A percentile compares a stretch with the other conserved stretches of the same genome.
phyloP scores from a whole-genome alignment of 2,113 vertebrate species.

The western clawed frog (Xenopus tropicalis) region DNA sequence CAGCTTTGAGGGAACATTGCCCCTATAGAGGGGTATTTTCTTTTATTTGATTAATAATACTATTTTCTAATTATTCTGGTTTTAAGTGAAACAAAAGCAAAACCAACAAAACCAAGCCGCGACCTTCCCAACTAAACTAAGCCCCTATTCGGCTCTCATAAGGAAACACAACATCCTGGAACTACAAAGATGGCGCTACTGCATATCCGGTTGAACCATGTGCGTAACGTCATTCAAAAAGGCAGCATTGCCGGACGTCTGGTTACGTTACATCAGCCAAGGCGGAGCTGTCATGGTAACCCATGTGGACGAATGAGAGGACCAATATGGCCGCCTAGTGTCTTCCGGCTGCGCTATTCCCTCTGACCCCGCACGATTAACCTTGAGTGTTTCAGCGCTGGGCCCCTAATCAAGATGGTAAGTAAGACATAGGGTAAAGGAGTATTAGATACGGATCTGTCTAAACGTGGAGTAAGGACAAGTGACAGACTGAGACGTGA shows the following conservation, averaged over 20 bases:
- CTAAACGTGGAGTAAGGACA: too few species aligned
- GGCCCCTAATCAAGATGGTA: neutral
- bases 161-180: neutral
- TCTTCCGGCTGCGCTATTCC: constrained; percentile 42
- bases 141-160: too few species aligned
- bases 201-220: neutral
- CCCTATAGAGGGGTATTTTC: too few species aligned
- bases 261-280: neutral
- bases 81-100: too few species aligned
- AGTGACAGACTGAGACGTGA: too few species aligned
- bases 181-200: neutral
- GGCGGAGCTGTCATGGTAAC: fast-evolving
- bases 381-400: constrained; percentile 16
- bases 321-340: constrained; percentile 2
- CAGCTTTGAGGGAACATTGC: too few species aligned
- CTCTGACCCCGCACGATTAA: constrained; percentile 46
- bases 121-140: too few species aligned
- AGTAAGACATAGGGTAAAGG: neutral
- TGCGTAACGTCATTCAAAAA: neutral
- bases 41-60: too few species aligned
- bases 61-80: too few species aligned
- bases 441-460: too few species aligned
- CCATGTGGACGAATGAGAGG: neutral
- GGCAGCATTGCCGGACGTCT: too few species aligned
- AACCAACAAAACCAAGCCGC: too few species aligned